Evolutionary conservation across 2,888 invertebrate species (phyloP).

Genomic region (Philonicus albiceps): DNA sequence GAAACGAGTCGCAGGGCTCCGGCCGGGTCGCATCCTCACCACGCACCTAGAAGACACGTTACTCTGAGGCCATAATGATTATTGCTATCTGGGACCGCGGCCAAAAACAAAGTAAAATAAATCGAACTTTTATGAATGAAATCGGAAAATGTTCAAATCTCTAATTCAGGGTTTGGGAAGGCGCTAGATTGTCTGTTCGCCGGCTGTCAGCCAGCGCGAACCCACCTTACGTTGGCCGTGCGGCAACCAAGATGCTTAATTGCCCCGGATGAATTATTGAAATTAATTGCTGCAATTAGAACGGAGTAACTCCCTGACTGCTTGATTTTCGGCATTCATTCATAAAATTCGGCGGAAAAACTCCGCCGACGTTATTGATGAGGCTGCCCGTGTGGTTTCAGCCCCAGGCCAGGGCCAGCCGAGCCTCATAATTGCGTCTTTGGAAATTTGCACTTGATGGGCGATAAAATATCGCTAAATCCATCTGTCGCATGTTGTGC

Average conservation of each 20-base stretch:
- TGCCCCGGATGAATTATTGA: constrained; percentile 46
- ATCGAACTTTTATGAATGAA: constrained; percentile 48
- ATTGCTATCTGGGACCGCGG: neutral
- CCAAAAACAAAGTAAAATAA: constrained; percentile 21
- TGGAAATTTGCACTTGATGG: constrained; percentile 4
- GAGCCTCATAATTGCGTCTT: neutral
- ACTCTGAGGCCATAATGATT: neutral
- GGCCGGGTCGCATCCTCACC: constrained; percentile 19
- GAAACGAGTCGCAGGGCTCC: neutral
- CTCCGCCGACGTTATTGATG: constrained; percentile 15
- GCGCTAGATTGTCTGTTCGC: constrained; percentile 43
- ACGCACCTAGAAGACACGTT: constrained; percentile 29
- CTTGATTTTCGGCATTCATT: constrained; percentile 42
- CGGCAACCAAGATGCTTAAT: constrained; percentile 37
- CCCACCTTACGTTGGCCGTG: neutral
- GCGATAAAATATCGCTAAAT: neutral
- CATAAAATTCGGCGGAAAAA: constrained; percentile 38
- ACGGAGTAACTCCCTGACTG: constrained; percentile 28
- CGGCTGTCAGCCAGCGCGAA: constrained; percentile 34
- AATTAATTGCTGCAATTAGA: constrained; percentile 47
- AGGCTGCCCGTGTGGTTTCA: neutral
- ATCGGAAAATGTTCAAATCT: constrained; percentile 43
- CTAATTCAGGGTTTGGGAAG: constrained; percentile 44
- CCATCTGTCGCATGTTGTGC: neutral
- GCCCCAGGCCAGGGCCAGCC: neutral